phyloP scores from a whole-genome alignment of 2,113 vertebrate genomes.

The Oryzias curvinotus region DNA sequence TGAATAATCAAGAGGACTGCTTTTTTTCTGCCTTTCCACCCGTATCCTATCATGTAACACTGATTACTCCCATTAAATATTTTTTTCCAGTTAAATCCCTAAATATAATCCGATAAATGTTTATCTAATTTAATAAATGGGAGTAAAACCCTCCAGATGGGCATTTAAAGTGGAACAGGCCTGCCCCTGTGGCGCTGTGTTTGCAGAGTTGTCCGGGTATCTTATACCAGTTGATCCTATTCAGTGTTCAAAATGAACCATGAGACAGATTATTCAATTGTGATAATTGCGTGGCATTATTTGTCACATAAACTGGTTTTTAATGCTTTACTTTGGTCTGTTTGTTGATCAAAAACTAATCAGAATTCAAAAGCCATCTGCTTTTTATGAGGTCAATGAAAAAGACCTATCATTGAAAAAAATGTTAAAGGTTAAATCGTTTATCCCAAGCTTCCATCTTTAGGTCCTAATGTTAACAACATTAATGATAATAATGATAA shows the following conservation, averaged over 20 bases:
- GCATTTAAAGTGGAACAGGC: conserved; percentile 34
- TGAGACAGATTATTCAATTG: conserved; percentile 67
- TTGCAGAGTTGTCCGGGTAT: conserved; percentile 15
- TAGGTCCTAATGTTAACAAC: too few relatives aligned
- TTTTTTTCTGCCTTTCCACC: conserved; percentile 10
- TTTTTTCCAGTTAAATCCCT: conserved; percentile 45
- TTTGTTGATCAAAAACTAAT: too few relatives aligned
- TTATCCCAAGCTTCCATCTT: too few relatives aligned
- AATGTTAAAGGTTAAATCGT: too few relatives aligned
- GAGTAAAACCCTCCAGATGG: conserved; percentile 67
- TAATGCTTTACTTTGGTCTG: conserved; percentile 36
- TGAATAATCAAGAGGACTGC: conserved; percentile 19
- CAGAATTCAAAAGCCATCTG: too few relatives aligned
- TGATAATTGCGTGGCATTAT: conserved; percentile 57
- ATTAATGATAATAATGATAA: too few relatives aligned
- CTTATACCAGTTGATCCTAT: conserved; percentile 34
- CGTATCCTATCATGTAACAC: conserved; percentile 11
- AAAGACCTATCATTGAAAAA: too few relatives aligned
- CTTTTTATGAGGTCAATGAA: too few relatives aligned
- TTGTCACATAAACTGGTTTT: conserved; percentile 37
- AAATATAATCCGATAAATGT: conserved; percentile 68
- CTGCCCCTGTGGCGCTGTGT: conserved; percentile 27
- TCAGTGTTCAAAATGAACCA: conserved; percentile 22
- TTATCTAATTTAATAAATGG: conserved; percentile 66
- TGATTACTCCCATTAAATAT: conserved; percentile 38